phyloP scores from a whole-genome alignment of 2,888 invertebrate species.

The Norana najaformis region DNA sequence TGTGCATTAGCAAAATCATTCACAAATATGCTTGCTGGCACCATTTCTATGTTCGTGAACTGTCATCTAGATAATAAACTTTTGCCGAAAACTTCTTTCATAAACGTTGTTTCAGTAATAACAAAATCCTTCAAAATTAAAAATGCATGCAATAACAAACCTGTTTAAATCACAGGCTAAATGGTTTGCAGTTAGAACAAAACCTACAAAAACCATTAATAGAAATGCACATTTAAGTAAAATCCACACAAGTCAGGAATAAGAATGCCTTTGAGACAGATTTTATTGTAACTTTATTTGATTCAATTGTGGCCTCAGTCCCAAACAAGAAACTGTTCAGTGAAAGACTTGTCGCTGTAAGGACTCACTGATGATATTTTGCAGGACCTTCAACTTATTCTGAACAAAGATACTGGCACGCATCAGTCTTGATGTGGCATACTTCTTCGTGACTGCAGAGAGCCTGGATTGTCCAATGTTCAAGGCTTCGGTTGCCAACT shows the following conservation, averaged over 20 bases:
- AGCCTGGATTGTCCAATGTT: background rate
- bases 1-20: background rate
- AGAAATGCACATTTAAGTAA: background rate
- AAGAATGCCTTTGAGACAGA: background rate
- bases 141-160: background rate
- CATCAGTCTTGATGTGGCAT: background rate
- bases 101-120: background rate
- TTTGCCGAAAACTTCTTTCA: background rate
- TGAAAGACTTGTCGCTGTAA: background rate
- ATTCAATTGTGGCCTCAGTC: background rate
- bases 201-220: background rate
- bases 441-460: conserved; percentile 5
- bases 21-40: too few relatives aligned
- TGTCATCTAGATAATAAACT: background rate
- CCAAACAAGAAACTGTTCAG: background rate
- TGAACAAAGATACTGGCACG: background rate
- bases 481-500: conserved; percentile 5
- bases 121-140: background rate
- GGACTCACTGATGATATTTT: background rate
- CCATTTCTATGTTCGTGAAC: background rate
- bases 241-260: background rate
- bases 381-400: background rate
- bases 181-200: background rate
- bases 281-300: background rate
- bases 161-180: conserved; percentile 1